Percentiles rank a stretch among this genome's conserved stretches.
These are phyloP conservation scores for Thyatira batis DNA, from an alignment of 2,888 invertebrate species.

Conservation along the genomic window DNA sequence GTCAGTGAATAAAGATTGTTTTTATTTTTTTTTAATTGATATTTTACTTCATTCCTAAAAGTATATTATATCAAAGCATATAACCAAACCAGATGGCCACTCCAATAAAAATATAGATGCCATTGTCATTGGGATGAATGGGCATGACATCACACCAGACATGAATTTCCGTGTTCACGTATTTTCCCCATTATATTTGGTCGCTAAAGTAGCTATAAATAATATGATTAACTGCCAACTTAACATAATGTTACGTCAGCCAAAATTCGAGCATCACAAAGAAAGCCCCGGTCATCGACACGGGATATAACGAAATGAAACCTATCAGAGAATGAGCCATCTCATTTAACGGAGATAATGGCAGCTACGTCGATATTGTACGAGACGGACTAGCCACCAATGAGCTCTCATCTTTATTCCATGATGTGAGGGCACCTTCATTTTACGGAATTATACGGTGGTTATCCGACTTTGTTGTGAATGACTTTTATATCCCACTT, in stretches of 20 bases:
- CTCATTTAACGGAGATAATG: constrained; percentile 54
- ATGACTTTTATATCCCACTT: constrained; percentile 46
- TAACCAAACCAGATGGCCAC: too few relatives aligned
- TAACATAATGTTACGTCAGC: background rate
- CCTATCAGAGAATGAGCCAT: constrained; percentile 39
- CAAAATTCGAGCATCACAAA: background rate
- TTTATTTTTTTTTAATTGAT: too few relatives aligned
- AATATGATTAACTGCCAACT: background rate
- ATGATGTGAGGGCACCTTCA: constrained; percentile 57
- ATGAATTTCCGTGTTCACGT: background rate
- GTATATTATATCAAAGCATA: too few relatives aligned
- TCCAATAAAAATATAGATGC: too few relatives aligned
- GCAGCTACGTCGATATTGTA: constrained; percentile 41
- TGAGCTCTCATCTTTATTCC: constrained; percentile 74
- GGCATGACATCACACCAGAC: background rate
- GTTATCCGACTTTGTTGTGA: constrained; percentile 54
- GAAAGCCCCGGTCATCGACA: constrained; percentile 1
- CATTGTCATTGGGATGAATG: background rate
- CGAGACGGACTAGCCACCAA: constrained; percentile 43
- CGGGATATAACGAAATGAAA: constrained; percentile 3
- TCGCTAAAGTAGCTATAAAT: background rate
- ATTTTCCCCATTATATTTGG: background rate
- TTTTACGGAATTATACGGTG: constrained; percentile 61
- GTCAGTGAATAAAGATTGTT: too few relatives aligned
- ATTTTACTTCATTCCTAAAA: too few relatives aligned